These are phyloP conservation scores for Axis porcinus DNA, from an alignment of 2,113 vertebrate species.

Conservation along the genomic window DNA sequence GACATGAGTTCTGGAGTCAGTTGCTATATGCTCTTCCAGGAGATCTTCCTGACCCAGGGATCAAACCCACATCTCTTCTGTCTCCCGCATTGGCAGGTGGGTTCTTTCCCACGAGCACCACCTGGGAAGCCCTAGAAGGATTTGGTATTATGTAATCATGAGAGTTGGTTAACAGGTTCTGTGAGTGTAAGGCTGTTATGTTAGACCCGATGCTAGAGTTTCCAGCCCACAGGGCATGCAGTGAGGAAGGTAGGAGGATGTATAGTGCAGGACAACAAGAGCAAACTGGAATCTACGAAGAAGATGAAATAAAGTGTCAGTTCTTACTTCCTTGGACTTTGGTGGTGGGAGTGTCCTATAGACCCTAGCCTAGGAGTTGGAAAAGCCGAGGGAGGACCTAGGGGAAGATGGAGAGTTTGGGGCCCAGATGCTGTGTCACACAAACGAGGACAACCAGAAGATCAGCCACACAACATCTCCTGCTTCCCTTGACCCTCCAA, in stretches of 20 bases:
- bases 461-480: not conserved
- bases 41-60: not conserved
- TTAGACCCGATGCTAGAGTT: not conserved
- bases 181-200: not conserved
- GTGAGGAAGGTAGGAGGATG: not conserved
- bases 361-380: not conserved
- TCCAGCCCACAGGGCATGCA: not conserved
- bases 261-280: not conserved
- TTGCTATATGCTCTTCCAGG: not conserved
- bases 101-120: not conserved
- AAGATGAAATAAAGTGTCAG: too few relatives aligned
- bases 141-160: not conserved
- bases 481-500: not conserved
- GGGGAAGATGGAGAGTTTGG: rapidly evolving
- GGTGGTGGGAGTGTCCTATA: not conserved
- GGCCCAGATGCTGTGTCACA: not conserved
- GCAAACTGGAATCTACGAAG: not conserved
- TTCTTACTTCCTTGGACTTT: not conserved
- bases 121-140: not conserved
- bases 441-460: not conserved
- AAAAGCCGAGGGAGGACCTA: not conserved
- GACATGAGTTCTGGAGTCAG: not conserved
- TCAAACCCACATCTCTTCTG: not conserved
- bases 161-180: not conserved
- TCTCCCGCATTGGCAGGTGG: not conserved